A percentile compares a stretch with the other conserved stretches of the same genome.
These are phyloP conservation scores for Mustela nigripes DNA, from an alignment of 2,113 vertebrate species.

Conservation along the genomic window DNA sequence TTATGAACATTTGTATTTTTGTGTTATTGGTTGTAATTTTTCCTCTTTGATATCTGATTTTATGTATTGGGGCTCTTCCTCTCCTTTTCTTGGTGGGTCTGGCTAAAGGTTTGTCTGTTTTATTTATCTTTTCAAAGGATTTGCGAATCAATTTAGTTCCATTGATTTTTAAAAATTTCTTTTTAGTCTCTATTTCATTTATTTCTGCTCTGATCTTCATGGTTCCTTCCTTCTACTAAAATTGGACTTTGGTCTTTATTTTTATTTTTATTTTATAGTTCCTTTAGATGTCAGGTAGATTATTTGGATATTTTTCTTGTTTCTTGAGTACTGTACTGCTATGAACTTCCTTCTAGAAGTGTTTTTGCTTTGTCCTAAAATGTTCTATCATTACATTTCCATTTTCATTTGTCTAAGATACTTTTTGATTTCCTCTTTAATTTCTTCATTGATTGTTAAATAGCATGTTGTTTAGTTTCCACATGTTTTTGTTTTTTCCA, in stretches of 20 bases:
- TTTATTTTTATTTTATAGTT: not conserved
- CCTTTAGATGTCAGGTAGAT: not conserved
- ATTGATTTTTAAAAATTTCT: not conserved
- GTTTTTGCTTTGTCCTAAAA: not conserved
- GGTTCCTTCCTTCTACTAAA: not conserved
- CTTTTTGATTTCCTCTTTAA: not conserved
- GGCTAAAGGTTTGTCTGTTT: not conserved
- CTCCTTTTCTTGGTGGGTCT: not conserved
- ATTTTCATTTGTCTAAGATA: not conserved
- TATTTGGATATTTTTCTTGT: not conserved
- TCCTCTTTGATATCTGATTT: not conserved
- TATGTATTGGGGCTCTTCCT: not conserved
- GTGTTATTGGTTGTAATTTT: not conserved
- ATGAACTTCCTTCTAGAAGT: not conserved
- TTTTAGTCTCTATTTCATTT: not conserved
- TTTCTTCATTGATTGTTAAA: not conserved
- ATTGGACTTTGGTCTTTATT: not conserved
- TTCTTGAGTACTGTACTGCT: not conserved
- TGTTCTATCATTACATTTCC: not conserved
- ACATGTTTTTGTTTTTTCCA: not conserved
- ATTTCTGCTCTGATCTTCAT: not conserved
- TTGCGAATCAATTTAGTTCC: not conserved
- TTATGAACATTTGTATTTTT: not conserved
- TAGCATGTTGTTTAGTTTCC: not conserved
- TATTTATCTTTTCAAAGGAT: not conserved